phyloP scores from a whole-genome alignment of 2,113 vertebrate species.

The Camelus dromedarius region DNA sequence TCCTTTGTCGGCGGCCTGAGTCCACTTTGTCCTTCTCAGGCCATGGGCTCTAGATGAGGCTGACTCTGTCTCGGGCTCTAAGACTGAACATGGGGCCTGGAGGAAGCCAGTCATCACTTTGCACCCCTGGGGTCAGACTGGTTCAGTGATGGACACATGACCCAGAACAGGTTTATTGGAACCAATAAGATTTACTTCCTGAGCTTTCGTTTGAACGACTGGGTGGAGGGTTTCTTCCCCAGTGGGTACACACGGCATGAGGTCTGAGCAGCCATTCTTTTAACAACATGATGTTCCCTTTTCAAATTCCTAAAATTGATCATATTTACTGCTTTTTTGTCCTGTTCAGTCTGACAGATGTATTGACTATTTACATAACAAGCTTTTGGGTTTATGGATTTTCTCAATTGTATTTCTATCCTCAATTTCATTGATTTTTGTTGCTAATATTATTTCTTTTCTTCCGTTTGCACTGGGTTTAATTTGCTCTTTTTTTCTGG shows the following conservation, averaged over 20 bases:
- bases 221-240: background rate
- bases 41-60: accelerated
- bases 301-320: background rate
- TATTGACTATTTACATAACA: background rate
- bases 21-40: background rate
- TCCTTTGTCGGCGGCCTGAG: background rate
- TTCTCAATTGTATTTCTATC: background rate
- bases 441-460: background rate
- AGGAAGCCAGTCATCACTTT: background rate
- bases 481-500: background rate
- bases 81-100: accelerated
- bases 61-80: background rate
- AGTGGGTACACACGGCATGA: background rate
- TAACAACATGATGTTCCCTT: background rate
- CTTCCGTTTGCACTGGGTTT: background rate
- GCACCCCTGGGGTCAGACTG: background rate
- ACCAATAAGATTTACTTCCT: background rate
- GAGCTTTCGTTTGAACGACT: background rate
- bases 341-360: background rate
- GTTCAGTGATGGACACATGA: background rate
- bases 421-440: background rate
- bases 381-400: background rate
- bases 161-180: background rate
- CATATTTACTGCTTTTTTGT: too few relatives aligned
- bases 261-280: background rate